phyloP scores from a whole-genome alignment of 2,797 vertebrate genomes.

The Malacoraja senta region DNA sequence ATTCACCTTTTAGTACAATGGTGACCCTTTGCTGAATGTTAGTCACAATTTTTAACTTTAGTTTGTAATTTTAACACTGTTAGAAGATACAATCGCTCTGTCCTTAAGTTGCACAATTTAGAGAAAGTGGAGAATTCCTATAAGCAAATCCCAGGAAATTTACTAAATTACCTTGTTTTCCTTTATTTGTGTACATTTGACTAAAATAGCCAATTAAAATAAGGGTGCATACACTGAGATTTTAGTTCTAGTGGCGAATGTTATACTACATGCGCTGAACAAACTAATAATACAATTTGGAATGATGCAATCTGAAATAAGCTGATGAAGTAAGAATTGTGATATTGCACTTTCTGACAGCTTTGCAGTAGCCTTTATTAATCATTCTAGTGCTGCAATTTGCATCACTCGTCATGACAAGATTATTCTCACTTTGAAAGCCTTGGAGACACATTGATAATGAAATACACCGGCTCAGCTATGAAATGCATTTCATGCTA shows the following conservation, averaged over 20 bases:
- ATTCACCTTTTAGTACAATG: background rate
- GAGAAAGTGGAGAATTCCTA: too few relatives aligned
- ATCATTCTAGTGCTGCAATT: background rate
- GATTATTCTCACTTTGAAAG: conserved; percentile 30
- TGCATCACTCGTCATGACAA: conserved; percentile 23
- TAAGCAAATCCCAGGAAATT: too few relatives aligned
- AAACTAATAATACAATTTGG: background rate
- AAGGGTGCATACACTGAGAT: background rate
- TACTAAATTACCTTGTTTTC: background rate
- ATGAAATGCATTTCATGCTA: conserved; percentile 39
- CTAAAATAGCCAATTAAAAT: background rate
- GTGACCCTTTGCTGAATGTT: background rate
- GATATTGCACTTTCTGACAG: background rate
- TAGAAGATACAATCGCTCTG: too few relatives aligned
- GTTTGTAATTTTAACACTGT: background rate
- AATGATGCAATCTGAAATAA: background rate
- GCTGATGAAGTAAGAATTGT: background rate
- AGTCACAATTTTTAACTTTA: background rate
- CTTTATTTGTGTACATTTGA: background rate
- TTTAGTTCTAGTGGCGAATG: background rate
- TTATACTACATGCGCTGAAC: background rate
- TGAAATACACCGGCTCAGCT: conserved; percentile 49
- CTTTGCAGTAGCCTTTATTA: background rate
- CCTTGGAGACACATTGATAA: conserved; percentile 42
- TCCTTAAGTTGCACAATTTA: too few relatives aligned